Conservation (phyloP, 2,888 invertebrate species). For the Dryomyza anilis region DNA sequence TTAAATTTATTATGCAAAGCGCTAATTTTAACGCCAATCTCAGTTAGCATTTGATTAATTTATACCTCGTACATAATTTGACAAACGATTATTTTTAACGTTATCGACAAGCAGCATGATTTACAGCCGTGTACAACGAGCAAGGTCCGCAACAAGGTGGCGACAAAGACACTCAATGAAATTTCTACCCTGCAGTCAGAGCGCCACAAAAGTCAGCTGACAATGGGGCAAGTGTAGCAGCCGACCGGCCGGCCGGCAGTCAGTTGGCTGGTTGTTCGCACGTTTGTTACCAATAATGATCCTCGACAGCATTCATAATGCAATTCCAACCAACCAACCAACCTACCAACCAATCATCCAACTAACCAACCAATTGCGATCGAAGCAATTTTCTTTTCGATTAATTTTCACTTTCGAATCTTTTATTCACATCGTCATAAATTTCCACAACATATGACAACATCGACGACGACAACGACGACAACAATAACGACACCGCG, state of each 20-base stretch:
- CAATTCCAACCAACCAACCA: background rate
- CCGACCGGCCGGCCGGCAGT: background rate
- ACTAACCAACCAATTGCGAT: constrained; percentile 7
- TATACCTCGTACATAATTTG: background rate
- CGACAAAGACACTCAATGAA: constrained; percentile 19
- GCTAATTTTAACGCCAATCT: too few relatives aligned
- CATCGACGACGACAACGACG: background rate
- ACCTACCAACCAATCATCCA: too few relatives aligned
- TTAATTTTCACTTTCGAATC: constrained; percentile 35
- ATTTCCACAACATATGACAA: constrained; percentile 15
- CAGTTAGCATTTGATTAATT: constrained; percentile 15
- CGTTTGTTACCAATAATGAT: constrained; percentile 6
- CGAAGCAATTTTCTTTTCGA: constrained; percentile 31
- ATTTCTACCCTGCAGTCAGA: constrained; percentile 22
- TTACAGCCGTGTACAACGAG: background rate
- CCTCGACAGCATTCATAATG: background rate
- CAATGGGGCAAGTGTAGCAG: too few relatives aligned
- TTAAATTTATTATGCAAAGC: too few relatives aligned
- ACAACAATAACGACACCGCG: background rate
- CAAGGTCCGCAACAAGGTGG: background rate
- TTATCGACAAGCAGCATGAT: background rate
- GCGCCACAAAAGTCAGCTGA: background rate
- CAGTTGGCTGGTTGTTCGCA: background rate
- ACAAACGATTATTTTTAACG: background rate
- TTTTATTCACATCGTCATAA: constrained; percentile 28